Conservation (phyloP, 2,113 vertebrate species). For the Corythaixoides concolor region DNA sequence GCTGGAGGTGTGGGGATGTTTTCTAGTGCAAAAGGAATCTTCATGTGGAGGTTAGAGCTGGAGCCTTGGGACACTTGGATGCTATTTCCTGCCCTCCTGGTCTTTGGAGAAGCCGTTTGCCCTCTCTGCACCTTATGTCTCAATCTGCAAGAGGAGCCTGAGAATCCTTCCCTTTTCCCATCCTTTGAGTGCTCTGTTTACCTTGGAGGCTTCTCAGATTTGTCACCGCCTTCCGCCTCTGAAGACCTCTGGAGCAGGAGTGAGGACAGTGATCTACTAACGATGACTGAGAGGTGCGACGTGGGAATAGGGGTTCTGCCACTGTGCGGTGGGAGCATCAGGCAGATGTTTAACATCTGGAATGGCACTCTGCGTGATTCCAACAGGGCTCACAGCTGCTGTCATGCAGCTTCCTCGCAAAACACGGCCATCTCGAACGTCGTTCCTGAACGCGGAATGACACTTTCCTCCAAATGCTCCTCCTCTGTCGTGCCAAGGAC, state of each 20-base stretch:
- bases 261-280: accelerated
- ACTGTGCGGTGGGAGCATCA: background rate
- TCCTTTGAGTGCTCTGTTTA: background rate
- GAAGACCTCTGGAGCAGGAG: background rate
- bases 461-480: accelerated
- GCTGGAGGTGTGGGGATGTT: background rate
- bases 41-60: accelerated
- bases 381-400: accelerated
- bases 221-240: background rate
- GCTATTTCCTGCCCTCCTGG: background rate
- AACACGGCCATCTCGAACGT: background rate
- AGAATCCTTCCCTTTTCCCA: background rate
- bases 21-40: background rate
- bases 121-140: background rate
- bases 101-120: background rate
- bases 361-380: accelerated
- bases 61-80: background rate
- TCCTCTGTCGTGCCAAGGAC: accelerated
- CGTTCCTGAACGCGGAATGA: background rate
- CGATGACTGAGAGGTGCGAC: background rate
- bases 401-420: background rate
- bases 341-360: background rate
- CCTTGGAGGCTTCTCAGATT: background rate
- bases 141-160: background rate
- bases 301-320: background rate